phyloP scores from a whole-genome alignment of 2,113 vertebrate species.

The Centropus bengalensis region DNA sequence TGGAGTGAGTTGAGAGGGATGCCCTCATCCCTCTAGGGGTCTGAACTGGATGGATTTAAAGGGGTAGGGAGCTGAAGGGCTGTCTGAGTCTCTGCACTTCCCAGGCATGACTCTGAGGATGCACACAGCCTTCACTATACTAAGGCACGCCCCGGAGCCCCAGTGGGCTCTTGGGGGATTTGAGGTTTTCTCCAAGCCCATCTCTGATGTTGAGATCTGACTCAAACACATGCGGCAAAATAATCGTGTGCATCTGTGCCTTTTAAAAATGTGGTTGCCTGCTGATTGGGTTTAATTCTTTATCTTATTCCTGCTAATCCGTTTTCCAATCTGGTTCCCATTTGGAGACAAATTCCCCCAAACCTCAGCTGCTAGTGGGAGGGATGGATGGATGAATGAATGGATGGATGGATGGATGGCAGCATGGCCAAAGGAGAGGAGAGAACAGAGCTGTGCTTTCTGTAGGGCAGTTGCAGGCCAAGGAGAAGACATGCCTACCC shows the following conservation, averaged over 20 bases:
- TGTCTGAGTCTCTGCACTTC: background rate
- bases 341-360: constrained; percentile 75
- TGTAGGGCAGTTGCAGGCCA: background rate
- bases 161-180: background rate
- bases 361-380: constrained; percentile 62
- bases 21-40: background rate
- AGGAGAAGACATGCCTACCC: background rate
- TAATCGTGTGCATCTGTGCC: constrained; percentile 72
- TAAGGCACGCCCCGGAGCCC: background rate
- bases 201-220: constrained; percentile 69
- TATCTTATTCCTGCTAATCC: constrained; percentile 77
- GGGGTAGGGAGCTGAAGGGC: background rate
- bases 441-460: rapidly evolving
- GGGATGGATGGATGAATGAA: background rate
- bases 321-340: constrained; percentile 69
- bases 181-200: constrained; percentile 63
- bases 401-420: background rate
- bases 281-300: constrained; percentile 77
- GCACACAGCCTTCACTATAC: background rate
- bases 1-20: background rate
- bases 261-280: constrained; percentile 66
- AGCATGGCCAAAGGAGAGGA: background rate
- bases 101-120: background rate
- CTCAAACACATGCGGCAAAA: constrained; percentile 56
- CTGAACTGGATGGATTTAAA: rapidly evolving